Evolutionary conservation across 2,797 vertebrate genomes (phyloP), one percentile per base, ranked within the genome.

Genomic region (Furcifer pardalis): DNA sequence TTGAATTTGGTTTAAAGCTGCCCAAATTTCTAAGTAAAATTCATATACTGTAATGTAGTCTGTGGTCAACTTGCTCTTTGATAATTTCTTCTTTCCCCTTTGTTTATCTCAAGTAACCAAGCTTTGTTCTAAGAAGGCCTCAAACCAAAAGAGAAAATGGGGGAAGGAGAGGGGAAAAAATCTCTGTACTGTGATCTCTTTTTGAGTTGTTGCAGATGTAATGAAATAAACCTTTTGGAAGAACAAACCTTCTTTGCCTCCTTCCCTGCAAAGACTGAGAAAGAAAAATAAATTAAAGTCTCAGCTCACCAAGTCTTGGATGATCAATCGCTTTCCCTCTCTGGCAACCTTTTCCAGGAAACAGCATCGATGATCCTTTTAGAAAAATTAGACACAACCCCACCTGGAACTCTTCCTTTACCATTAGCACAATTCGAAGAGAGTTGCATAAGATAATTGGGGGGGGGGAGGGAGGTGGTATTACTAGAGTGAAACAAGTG

Each of bases 261-360:
- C 89, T 88, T 89, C 79, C 77, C 1, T 73, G 82, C 89, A 93
- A 91, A 88, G 19, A 79, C 82, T 84, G 90, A 85, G 89, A 91
- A 94, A 94, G 91, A 95, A 95, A 94, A 94, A 94, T 94, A 94
- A 94, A 94, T 93, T 89, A 90, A 77, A 25, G 37, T 0, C 3
- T 89, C 88, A 85, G 77, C 87, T 89, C 0, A 0, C 82, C 83
- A 5, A 5, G 76, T 25, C 84, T 86, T 2, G 0, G 35, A 88
- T 79, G 87, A 92, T 86, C 79, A 82, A 27, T 79, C 66, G 76
- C 83, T 46, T 0, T 0, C 68, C 84, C 87, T 66, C 66, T 78
- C 71, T 72, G 77, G 71, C 19, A 77, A 79, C 79, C 42, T 89
- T 88, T 85, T 89, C 62, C 35, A 73, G 0, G 3, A 40, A 87